phyloP scores from a whole-genome alignment of 1,140 invertebrate genomes.

The Holcopasites calliopsidis region DNA sequence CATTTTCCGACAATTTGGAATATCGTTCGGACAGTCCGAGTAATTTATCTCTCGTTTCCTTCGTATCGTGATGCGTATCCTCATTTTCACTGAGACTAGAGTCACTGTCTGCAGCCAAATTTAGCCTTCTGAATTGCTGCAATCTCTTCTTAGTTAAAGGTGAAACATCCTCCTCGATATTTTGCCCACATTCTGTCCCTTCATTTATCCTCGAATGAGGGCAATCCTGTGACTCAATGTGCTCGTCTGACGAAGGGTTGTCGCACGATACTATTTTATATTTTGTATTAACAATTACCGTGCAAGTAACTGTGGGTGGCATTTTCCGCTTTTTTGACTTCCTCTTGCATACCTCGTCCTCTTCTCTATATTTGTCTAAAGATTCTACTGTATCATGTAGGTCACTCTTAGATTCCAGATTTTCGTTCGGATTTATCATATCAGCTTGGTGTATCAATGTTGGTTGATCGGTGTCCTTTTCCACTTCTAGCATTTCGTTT shows the following conservation, averaged over 20 bases:
- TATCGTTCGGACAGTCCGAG: not conserved
- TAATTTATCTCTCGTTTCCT: slow-evolving; percentile 28
- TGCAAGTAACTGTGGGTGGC: slow-evolving; percentile 17
- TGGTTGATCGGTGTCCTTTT: too few species aligned
- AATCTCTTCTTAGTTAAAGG: not conserved
- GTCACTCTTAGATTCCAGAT: not conserved
- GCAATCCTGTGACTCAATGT: too few species aligned
- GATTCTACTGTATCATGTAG: not conserved
- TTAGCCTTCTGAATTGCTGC: slow-evolving; percentile 22
- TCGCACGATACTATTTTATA: slow-evolving; percentile 16
- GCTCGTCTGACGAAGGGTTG: too few species aligned
- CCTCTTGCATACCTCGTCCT: not conserved
- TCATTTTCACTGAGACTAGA: slow-evolving; percentile 24
- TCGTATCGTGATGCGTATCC: not conserved
- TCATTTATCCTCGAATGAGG: too few species aligned
- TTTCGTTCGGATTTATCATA: not conserved
- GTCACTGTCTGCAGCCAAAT: slow-evolving; percentile 20
- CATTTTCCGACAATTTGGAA: not conserved
- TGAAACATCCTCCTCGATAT: not conserved
- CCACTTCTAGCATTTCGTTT: not conserved
- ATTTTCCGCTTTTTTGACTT: not conserved
- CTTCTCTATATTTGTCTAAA: not conserved
- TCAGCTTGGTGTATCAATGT: too few species aligned
- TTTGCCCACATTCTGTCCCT: not conserved
- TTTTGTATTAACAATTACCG: slow-evolving; percentile 14